Conservation (phyloP, 1,140 invertebrate genomes). For the Physella acuta region DNA sequence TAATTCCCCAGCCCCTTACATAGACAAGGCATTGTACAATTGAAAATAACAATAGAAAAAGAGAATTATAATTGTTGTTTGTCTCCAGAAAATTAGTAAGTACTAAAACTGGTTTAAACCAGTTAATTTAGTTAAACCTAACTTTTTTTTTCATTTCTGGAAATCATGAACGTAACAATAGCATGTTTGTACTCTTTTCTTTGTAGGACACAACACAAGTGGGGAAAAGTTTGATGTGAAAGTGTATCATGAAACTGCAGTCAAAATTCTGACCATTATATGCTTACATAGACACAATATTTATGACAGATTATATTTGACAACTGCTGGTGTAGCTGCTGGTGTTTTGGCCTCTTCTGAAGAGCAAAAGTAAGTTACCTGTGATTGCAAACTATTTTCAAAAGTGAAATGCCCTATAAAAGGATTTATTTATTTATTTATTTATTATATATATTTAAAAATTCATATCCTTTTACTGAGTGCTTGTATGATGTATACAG, state of each 20-base stretch:
- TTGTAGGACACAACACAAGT: constrained; percentile 5
- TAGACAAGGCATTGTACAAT: too few relatives aligned
- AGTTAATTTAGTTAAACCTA: background rate
- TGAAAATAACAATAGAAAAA: too few relatives aligned
- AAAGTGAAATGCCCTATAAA: too few relatives aligned
- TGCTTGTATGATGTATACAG: too few relatives aligned
- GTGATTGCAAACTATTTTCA: too few relatives aligned
- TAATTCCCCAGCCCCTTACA: too few relatives aligned
- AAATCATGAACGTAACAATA: background rate
- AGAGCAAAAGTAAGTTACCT: constrained; percentile 19
- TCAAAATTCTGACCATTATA: constrained; percentile 14
- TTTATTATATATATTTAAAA: too few relatives aligned
- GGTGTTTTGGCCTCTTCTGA: constrained; percentile 12
- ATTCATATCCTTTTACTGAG: too few relatives aligned
- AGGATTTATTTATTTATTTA: too few relatives aligned
- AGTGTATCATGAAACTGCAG: constrained; percentile 11
- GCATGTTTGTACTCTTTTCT: background rate
- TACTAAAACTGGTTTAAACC: background rate
- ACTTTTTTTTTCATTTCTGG: background rate
- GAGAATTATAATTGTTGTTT: too few relatives aligned
- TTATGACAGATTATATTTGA: constrained; percentile 15
- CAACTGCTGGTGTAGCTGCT: constrained; percentile 3
- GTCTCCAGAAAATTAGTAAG: too few relatives aligned
- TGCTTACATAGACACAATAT: constrained; percentile 12
- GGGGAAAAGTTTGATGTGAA: constrained; percentile 6